A percentile compares a stretch with the other conserved stretches of the same genome.
These are phyloP conservation scores for Plemyria rubiginata DNA, from an alignment of 2,888 invertebrate species.

Conservation along the genomic window DNA sequence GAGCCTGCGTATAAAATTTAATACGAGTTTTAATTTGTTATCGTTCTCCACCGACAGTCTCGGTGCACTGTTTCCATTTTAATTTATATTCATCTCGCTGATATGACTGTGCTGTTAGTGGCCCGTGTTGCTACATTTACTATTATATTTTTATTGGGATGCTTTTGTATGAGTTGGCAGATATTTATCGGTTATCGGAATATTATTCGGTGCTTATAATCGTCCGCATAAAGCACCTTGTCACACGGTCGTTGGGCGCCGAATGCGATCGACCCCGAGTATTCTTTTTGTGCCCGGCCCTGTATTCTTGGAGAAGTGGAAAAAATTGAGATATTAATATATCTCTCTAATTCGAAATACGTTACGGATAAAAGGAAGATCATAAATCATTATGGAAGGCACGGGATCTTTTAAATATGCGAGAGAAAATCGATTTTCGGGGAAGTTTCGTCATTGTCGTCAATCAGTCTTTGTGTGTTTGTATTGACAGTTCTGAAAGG, in stretches of 20 bases:
- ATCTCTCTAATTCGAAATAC: constrained; percentile 85
- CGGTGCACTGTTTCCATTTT: constrained; percentile 67
- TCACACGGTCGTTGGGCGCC: constrained; percentile 84
- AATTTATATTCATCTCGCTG: constrained; percentile 77
- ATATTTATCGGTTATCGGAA: constrained; percentile 84
- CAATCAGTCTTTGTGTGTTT: constrained; percentile 66
- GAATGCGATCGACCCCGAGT: constrained; percentile 75
- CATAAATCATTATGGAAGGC: constrained; percentile 80
- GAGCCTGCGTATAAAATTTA: constrained; percentile 56
- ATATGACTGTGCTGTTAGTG: constrained; percentile 82
- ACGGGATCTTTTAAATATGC: constrained; percentile 73
- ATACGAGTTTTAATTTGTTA: constrained; percentile 69
- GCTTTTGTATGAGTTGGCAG: constrained; percentile 85
- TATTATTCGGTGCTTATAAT: constrained; percentile 84
- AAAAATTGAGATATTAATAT: constrained; percentile 85
- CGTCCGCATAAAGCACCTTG: constrained; percentile 84
- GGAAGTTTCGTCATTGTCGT: constrained; percentile 64
- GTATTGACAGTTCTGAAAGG: constrained; percentile 59
- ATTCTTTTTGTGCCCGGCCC: constrained; percentile 80
- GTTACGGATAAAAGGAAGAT: constrained; percentile 80
- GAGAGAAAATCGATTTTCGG: constrained; percentile 73
- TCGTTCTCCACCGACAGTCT: constrained; percentile 54
- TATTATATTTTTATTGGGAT: constrained; percentile 84
- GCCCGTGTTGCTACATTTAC: constrained; percentile 81
- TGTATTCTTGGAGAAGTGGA: constrained; percentile 82